Base-by-base conservation (phyloP, 2,797 vertebrate genomes). In the Rhinoraja longicauda region DNA sequence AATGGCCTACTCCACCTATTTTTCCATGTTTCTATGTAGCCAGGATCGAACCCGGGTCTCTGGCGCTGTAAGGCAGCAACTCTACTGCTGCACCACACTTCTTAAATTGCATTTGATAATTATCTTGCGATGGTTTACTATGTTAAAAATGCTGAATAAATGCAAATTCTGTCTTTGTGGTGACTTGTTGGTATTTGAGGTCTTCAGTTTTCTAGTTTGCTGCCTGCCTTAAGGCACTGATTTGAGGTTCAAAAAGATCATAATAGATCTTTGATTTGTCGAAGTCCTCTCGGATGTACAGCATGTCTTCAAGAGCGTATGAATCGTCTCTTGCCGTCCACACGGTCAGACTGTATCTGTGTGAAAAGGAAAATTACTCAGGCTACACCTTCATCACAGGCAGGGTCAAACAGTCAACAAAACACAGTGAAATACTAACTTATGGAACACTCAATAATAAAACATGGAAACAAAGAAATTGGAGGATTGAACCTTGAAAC, bases 291-390 rank as follows among this genome's bases (percentile, higher is more conserved):
- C 97, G 97, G 95, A 97, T 97, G 88, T 94, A 95, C 82, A 98
- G 95, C 62, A 99, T 94, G 94, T 99, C 98, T 95, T 97, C 96
- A 39, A 96, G 93, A 5, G 95, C 94, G 53, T 97, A 96, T 21
- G 93, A 1, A 92, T 99, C 98, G 24, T 95, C 94, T 92, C 95
- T 97, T 90, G 96, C 96, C 2, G 97, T 97, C 98, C 98, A 99
- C 94, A 99, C 93, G 7, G 98, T 99, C 84, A 99, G 96, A 93
- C 96, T 98, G 95, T 98, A 99, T 93, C 98, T 99, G 94, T 32
- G 94, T 95, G 24, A 94, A 93, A 93, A 64, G 39, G 45, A 77
- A 82, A 29, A 81, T 29, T 79, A 7, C n/a, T 67, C 32, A 36
- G 62, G 24, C 17, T 32, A 81, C 57, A 81, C 8, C 62, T 3